Evolutionary conservation across 2,113 vertebrate genomes (phyloP), one percentile per base, ranked within the genome.

Genomic region (Gnathonemus echidnorhynchus): DNA sequence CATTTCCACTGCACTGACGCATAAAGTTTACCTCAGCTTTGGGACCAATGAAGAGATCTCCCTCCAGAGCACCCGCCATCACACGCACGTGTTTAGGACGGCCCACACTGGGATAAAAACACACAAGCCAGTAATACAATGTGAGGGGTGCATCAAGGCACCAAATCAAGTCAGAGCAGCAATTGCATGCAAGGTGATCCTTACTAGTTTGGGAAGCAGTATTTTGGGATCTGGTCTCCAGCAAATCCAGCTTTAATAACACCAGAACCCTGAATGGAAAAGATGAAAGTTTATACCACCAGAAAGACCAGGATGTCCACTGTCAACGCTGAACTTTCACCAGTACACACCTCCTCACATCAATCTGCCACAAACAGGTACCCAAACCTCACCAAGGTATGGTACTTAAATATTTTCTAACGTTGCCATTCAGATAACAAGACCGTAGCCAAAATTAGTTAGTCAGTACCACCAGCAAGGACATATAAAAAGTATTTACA

Each of bases 171-270:
- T 66, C 24, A 53, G 49, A 87, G 31, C 5, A 17, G 53, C n/a
- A 31, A 86, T 11, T 39, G 21, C 15, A 0, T 80, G 39, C 74
- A 88, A 66, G 49, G 42, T 87, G 11, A 19, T 56, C 19, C 97
- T 97, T 95, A 98, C 97, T 98, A 98, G 95, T 98, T 98, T 2
- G 97, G 97, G 92, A 98, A 98, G 92, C 97, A 98, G 94, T 98
- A 98, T 95, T 98, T 98, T 19, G 97, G 97, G 92, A 98, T 98
- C 95, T 98, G 97, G 94, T 98, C 97, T 92, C 97, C 97, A 52
- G 97, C 97, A 93, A 98, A 98, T 19, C 97, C 97, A 92, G 97
- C 97, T 94, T 98, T 98, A 92, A 98, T 96, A 39, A 97, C 96
- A 27, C 97, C 97, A 0, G 97, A 98, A 89, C 97, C 97, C 97